These are phyloP conservation scores for Axis porcinus DNA, from an alignment of 2,113 vertebrate genomes.

Conservation along the genomic window DNA sequence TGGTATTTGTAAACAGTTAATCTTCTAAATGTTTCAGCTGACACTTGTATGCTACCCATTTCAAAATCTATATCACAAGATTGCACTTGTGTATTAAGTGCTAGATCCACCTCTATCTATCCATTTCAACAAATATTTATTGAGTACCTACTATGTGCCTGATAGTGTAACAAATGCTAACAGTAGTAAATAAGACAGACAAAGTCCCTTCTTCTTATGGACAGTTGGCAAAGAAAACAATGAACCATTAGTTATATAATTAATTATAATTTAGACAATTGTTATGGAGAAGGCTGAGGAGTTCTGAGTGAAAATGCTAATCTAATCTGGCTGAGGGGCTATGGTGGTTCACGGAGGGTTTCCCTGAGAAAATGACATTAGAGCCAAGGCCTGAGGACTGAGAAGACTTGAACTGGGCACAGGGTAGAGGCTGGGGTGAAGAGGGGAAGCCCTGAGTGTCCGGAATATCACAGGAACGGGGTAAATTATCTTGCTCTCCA, in stretches of 20 bases:
- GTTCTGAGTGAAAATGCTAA: not conserved
- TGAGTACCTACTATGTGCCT: not conserved
- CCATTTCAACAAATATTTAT: not conserved
- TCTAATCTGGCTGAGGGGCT: not conserved
- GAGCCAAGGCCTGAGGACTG: not conserved
- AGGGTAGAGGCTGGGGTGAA: not conserved
- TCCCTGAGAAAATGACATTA: not conserved
- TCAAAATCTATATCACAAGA: not conserved
- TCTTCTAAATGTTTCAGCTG: conserved; percentile 9
- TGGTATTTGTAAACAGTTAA: not conserved
- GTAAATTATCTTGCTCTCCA: not conserved
- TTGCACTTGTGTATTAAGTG: not conserved
- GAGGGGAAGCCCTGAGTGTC: not conserved
- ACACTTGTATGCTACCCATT: not conserved
- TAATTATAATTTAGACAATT: not conserved
- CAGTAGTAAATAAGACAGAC: not conserved
- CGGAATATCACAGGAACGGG: not conserved
- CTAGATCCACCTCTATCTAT: not conserved
- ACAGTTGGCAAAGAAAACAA: not conserved
- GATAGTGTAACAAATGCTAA: not conserved
- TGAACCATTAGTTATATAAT: not conserved
- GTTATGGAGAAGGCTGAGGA: not conserved
- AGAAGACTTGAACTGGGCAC: not conserved
- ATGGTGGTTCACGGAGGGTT: not conserved
- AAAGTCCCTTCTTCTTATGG: not conserved